Evolutionary conservation across 2,888 invertebrate species (phyloP).

Genomic region (Cremastobaeus sp.): DNA sequence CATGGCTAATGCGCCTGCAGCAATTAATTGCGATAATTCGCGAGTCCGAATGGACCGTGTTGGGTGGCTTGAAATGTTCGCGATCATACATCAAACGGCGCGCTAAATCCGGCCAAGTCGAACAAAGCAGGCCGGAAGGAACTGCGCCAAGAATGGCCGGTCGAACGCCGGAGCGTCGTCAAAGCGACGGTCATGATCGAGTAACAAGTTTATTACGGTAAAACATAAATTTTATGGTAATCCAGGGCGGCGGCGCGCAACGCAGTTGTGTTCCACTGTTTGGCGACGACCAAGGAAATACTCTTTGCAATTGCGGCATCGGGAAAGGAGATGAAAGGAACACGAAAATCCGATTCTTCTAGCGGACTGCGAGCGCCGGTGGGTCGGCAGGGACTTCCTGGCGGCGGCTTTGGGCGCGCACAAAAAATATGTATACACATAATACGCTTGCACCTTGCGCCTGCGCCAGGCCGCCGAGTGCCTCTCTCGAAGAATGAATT

Average conservation of each 20-base stretch:
- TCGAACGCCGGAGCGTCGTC: slow-evolving; percentile 3
- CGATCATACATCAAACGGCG: no score
- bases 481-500: slow-evolving; percentile 60
- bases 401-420: slow-evolving; percentile 50
- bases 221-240: slow-evolving; percentile 45
- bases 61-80: no score
- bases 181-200: slow-evolving; percentile 28
- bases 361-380: slow-evolving; percentile 34
- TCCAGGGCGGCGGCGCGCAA: slow-evolving; percentile 20
- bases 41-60: no score
- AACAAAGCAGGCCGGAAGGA: no score
- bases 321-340: slow-evolving; percentile 49
- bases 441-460: slow-evolving; percentile 60
- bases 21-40: no score
- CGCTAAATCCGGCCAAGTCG: no score
- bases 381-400: slow-evolving; percentile 52
- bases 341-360: slow-evolving; percentile 55
- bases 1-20: no score
- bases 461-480: slow-evolving; percentile 46
- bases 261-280: slow-evolving; percentile 35
- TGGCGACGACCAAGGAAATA: slow-evolving; percentile 28
- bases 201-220: slow-evolving; percentile 42
- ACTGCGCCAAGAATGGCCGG: background rate
- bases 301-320: slow-evolving; percentile 56
- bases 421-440: slow-evolving; percentile 51